Conservation (phyloP, 1,140 invertebrate genomes). For the Wasmannia auropunctata region DNA sequence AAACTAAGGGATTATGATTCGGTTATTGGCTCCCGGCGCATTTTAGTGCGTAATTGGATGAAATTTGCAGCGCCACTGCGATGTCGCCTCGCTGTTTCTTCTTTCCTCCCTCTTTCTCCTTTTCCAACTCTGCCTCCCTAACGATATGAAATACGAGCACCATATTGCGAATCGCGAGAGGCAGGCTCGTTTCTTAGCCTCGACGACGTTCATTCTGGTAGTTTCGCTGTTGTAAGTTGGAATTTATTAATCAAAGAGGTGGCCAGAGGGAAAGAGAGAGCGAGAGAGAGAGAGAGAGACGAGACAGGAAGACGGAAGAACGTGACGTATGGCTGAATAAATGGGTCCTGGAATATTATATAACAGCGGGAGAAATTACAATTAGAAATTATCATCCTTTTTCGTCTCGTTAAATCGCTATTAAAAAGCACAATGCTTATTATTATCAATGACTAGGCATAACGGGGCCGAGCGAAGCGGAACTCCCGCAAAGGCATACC, state of each 20-base stretch:
- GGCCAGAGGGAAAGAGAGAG: slow-evolving; percentile 24
- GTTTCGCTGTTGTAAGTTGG: slow-evolving; percentile 51
- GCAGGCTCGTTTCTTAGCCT: slow-evolving; percentile 54
- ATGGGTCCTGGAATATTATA: slow-evolving; percentile 1
- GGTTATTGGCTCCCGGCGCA: slow-evolving; percentile 79
- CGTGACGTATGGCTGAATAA: slow-evolving; percentile 13
- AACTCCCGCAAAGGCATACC: background rate
- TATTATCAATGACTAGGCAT: slow-evolving; percentile 18
- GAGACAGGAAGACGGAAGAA: background rate
- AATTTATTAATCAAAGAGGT: slow-evolving; percentile 54
- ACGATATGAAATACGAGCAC: slow-evolving; percentile 73
- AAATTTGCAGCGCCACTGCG: slow-evolving; percentile 72
- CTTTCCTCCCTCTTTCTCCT: slow-evolving; percentile 48
- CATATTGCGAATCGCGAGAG: slow-evolving; percentile 71
- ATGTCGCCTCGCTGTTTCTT: slow-evolving; percentile 55
- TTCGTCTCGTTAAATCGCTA: slow-evolving; percentile 1
- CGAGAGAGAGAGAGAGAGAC: slow-evolving; percentile 8
- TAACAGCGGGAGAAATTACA: slow-evolving; percentile 7
- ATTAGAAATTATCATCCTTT: slow-evolving; percentile 18
- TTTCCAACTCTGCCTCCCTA: slow-evolving; percentile 26
- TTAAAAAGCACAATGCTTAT: slow-evolving; percentile 35
- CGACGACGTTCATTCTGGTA: slow-evolving; percentile 42
- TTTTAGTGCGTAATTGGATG: slow-evolving; percentile 78
- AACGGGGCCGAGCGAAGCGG: background rate
- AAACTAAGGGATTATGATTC: slow-evolving; percentile 83